Evolutionary conservation across 1,140 invertebrate genomes (phyloP), one percentile per base, ranked within the genome.

Genomic region (Tetragnatha versicolor): DNA sequence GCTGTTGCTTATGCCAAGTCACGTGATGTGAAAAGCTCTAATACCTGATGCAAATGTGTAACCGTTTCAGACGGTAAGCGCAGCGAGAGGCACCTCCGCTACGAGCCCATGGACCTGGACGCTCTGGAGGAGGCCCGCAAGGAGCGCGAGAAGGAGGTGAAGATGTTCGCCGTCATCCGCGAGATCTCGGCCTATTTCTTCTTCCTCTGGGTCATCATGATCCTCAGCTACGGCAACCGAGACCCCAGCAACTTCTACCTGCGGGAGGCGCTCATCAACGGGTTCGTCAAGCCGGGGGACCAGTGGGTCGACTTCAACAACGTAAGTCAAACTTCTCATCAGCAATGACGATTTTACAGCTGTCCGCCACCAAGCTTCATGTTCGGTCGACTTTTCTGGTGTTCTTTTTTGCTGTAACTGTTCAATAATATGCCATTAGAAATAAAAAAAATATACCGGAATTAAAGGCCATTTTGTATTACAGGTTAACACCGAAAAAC

Each of bases 131-230:
- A 70, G 35, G 80, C 76, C 22, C 37, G 80, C 27, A 65, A 70
- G 47, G 73, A 81, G 51, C 78, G 87, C 2, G 66, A 87, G 66
- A 87, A 87, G 49, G 87, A 88, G 82, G 83, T 87, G 20, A 85
- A 88, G 81, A 88, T 89, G 87, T 86, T 81, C 31, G 68, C 55
- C 17, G 73, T 88, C 4, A 79, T 89, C 20, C 73, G 84, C 65
- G 88, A 89, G 79, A 85, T 89, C 5, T 45, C 86, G 2, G 84
- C 87, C 33, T 89, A 89, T 81, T 79, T 85, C 6, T 83, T 88
- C 72, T 89, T 88, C 83, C 76, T 89, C 14, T 87, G 84, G 83
- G 83, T 89, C n/a, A 83, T 89, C 10, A 83, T 87, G 65, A 84
- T 87, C 6, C 83, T 89, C 60, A 86, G 86, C 76, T 88, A 88